phyloP scores from a whole-genome alignment of 2,797 vertebrate genomes.

The Sphenopsis melanotis region DNA sequence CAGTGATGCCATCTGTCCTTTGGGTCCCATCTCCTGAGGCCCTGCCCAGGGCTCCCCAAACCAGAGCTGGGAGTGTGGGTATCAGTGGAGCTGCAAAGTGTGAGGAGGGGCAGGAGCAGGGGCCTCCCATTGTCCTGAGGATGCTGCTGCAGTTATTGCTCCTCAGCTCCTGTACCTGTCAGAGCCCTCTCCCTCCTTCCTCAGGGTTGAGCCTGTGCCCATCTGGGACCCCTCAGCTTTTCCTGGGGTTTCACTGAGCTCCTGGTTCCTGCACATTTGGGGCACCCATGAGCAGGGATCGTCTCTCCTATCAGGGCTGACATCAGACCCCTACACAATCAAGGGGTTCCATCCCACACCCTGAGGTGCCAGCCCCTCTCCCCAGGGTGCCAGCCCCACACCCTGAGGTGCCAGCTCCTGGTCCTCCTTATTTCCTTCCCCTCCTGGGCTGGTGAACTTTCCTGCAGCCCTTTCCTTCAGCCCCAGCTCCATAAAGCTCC shows the following conservation, averaged over 20 bases:
- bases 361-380: not conserved
- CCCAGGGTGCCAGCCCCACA: not conserved
- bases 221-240: too few species aligned
- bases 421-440: not conserved
- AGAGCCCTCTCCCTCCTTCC: not conserved
- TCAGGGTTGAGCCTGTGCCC: not conserved
- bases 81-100: rapidly evolving
- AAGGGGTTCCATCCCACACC: rapidly evolving
- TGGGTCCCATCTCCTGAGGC: not conserved
- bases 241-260: not conserved
- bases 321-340: not conserved
- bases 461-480: constrained; percentile 56
- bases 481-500: constrained; percentile 66
- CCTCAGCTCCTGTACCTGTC: not conserved
- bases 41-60: not conserved
- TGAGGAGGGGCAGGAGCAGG: not conserved
- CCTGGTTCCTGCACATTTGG: not conserved
- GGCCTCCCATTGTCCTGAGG: rapidly evolving
- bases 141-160: not conserved
- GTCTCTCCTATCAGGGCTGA: not conserved
- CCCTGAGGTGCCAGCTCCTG: not conserved
- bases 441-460: constrained; percentile 42
- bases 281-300: not conserved
- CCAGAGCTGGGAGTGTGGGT: not conserved
- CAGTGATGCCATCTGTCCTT: not conserved